These are phyloP conservation scores for Meda fulgida DNA, from an alignment of 2,797 vertebrate genomes.

Conservation along the genomic window DNA sequence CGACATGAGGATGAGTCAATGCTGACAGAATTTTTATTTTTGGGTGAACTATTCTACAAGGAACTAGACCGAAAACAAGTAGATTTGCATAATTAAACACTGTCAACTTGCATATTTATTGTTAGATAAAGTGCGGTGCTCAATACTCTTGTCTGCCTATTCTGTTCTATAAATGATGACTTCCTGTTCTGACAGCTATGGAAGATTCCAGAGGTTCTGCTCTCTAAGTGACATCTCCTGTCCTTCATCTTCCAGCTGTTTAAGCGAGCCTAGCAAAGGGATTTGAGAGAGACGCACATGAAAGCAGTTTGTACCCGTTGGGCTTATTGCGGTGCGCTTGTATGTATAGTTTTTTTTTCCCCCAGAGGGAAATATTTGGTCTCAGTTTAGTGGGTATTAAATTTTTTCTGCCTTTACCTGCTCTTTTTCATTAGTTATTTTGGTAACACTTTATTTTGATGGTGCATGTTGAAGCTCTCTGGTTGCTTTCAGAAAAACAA, in stretches of 20 bases:
- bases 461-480: background rate
- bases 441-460: background rate
- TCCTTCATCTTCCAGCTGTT: slow-evolving; percentile 69
- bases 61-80: background rate
- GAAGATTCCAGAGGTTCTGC: slow-evolving; percentile 22
- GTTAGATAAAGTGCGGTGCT: slow-evolving; percentile 29
- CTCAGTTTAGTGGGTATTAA: slow-evolving; percentile 42
- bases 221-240: slow-evolving; percentile 52
- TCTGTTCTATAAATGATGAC: slow-evolving; percentile 49
- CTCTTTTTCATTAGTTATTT: slow-evolving; percentile 44
- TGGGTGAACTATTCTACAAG: background rate
- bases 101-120: slow-evolving; percentile 13
- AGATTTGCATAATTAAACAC: slow-evolving; percentile 28
- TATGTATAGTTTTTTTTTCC: slow-evolving; percentile 50
- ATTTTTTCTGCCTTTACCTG: background rate
- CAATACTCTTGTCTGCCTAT: slow-evolving; percentile 18
- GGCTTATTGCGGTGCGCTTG: slow-evolving; percentile 44
- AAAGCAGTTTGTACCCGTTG: slow-evolving; percentile 51
- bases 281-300: slow-evolving; percentile 34
- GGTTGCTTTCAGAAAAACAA: background rate
- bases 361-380: slow-evolving; percentile 33
- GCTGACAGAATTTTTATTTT: background rate
- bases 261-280: slow-evolving; percentile 25
- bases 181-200: slow-evolving; percentile 46
- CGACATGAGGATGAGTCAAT: background rate